These are phyloP conservation scores for Augochlorella aurata DNA, from an alignment of 2,888 invertebrate genomes.

Conservation along the genomic window DNA sequence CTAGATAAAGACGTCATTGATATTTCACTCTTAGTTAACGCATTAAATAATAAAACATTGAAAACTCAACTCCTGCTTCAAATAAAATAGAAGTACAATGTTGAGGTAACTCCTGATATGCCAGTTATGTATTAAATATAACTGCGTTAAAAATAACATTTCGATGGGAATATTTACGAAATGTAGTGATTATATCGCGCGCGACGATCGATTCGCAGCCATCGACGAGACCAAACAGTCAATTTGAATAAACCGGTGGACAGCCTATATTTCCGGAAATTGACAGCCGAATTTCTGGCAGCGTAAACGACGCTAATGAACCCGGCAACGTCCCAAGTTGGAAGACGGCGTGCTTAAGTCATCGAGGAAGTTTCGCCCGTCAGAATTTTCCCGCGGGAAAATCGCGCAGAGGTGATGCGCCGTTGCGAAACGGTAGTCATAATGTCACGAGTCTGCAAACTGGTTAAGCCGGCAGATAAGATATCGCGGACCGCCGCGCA, in stretches of 20 bases:
- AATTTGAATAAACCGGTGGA: not conserved
- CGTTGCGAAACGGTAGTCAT: conserved; percentile 32
- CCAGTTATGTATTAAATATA: no score
- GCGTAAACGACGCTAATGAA: conserved; percentile 1
- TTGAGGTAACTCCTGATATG: no score
- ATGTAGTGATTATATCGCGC: no score
- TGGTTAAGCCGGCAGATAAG: conserved; percentile 53
- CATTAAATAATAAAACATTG: no score
- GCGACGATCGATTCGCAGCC: no score
- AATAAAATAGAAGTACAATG: no score
- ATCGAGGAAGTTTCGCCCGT: conserved; percentile 10
- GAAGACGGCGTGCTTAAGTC: not conserved
- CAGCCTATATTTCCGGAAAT: not conserved
- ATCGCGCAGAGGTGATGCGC: not conserved
- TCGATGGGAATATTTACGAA: no score
- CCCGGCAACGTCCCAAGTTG: not conserved
- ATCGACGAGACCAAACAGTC: not conserved
- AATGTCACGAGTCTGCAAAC: conserved; percentile 33
- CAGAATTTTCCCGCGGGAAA: conserved; percentile 10
- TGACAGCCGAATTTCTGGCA: conserved; percentile 3
- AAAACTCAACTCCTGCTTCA: no score
- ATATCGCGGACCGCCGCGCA: conserved; percentile 32
- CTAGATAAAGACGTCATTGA: no score
- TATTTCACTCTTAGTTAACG: no score
- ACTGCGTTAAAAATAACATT: no score